These are phyloP conservation scores for Lepus americanus DNA, from an alignment of 2,113 vertebrate genomes.

Conservation along the genomic window DNA sequence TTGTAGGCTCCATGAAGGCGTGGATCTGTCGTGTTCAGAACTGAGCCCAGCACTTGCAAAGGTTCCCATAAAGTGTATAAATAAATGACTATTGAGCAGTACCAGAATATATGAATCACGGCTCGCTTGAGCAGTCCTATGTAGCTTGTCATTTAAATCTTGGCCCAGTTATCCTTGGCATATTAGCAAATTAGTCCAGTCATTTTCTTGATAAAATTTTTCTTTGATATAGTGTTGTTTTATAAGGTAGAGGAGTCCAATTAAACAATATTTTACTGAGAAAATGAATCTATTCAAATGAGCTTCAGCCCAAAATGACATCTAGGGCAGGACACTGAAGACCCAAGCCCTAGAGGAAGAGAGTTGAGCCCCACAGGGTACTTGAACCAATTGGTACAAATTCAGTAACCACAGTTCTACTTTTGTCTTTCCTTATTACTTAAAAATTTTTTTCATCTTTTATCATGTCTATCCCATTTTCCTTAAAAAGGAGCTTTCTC, in stretches of 20 bases:
- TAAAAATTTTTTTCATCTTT: neutral
- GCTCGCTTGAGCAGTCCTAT: neutral
- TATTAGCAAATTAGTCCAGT: neutral
- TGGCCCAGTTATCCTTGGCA: neutral
- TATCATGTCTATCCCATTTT: neutral
- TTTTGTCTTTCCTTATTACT: neutral
- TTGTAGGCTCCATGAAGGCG: neutral
- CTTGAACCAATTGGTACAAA: neutral
- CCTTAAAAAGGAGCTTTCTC: neutral
- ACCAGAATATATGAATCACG: neutral
- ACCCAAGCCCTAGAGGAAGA: neutral
- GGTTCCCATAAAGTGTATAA: neutral
- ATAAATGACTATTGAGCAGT: neutral
- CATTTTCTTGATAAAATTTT: conserved; percentile 39
- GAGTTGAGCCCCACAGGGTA: accelerated
- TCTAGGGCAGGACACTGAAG: neutral
- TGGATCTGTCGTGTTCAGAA: neutral
- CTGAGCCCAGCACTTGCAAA: neutral
- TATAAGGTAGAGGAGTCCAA: neutral
- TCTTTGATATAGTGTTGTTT: neutral
- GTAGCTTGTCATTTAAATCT: neutral
- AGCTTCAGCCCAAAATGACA: neutral
- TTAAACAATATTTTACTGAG: neutral
- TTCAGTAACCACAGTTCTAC: neutral
- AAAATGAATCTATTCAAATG: neutral